Base-by-base conservation (phyloP, 2,797 vertebrate genomes). In the Bradypodion ventrale region DNA sequence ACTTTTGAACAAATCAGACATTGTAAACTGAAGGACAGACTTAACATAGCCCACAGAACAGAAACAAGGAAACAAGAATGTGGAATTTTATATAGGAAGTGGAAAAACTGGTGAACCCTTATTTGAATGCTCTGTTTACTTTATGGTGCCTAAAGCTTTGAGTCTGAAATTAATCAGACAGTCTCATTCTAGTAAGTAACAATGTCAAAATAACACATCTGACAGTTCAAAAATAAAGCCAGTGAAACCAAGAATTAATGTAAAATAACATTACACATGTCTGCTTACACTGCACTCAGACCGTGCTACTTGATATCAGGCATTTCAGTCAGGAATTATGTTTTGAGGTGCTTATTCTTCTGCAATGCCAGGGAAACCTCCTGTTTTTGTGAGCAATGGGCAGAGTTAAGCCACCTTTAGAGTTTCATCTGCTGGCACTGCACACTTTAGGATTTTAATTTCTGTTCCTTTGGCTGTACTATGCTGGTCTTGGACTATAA, bases 1-100 rank as follows among this genome's bases (percentile, higher is more conserved):
- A n/a, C n/a, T n/a, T n/a, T n/a, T n/a, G n/a, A n/a, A n/a, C 63
- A 60, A 35, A 68, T 37, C 46, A 83, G 60, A 27, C 56, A 76
- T 27, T 56, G 75, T 75, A 37, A 49, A 77, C 23, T 21, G 66
- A 59, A 84, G 63, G n/a, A 85, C 80, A 81, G 35, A 0, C 70
- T 89, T 13, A 44, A 42, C 0, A 21, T 72, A 62, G 52, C 63
- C 70, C 56, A 15, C 76, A 19, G 72, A 83, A 6, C 70, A 80
- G 77, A 80, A 69, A 69, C 63, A 29, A 3, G 32, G 77, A 80
- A 69, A 69, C 63, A 29, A 3, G 32, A n/a, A 37, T 9, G 16
- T 49, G 56, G 10, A 78, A 35, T 86, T 89, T 88, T 78, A 82
- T 7, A 72, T 37, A 83, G 85, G 56, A 76, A 90, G 79, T 62